Conservation (phyloP, 2,797 vertebrate genomes). For the Apogon hyalosoma region DNA sequence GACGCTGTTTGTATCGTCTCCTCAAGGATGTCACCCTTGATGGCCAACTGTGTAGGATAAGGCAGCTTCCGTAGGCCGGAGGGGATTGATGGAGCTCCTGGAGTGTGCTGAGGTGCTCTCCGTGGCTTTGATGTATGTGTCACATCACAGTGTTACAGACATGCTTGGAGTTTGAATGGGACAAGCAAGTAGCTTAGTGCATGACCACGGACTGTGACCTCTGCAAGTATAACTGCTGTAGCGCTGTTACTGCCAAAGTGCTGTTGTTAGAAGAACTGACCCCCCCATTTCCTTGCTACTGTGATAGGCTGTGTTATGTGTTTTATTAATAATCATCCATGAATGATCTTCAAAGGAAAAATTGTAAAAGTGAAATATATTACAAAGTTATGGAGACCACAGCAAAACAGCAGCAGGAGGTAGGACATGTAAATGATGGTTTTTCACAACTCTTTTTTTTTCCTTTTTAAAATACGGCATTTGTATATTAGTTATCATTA, state of each 20-base stretch:
- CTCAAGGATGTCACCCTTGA: slow-evolving; percentile 78
- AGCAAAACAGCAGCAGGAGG: neutral
- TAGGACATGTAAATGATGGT: too few relatives aligned
- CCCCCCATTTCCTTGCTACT: neutral
- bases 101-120: slow-evolving; percentile 53
- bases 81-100: slow-evolving; percentile 65
- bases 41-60: slow-evolving; percentile 63
- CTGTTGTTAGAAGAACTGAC: neutral
- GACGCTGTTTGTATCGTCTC: slow-evolving; percentile 77
- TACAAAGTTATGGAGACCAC: too few relatives aligned
- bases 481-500: too few relatives aligned
- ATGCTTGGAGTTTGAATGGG: slow-evolving; percentile 42
- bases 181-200: slow-evolving; percentile 19
- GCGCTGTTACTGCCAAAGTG: slow-evolving; percentile 27
- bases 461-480: too few relatives aligned
- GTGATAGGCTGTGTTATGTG: neutral
- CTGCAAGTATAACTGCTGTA: slow-evolving; percentile 25
- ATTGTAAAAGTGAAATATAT: neutral
- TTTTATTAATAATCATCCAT: neutral
- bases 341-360: neutral
- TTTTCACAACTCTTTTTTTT: too few relatives aligned
- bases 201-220: slow-evolving; percentile 47
- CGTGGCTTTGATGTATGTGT: slow-evolving; percentile 53
- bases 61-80: slow-evolving; percentile 59
- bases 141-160: slow-evolving; percentile 47